A percentile compares a stretch with the other conserved stretches of the same genome.
Conservation (phyloP, 2,888 invertebrate species). For the Lagria hirta region DNA sequence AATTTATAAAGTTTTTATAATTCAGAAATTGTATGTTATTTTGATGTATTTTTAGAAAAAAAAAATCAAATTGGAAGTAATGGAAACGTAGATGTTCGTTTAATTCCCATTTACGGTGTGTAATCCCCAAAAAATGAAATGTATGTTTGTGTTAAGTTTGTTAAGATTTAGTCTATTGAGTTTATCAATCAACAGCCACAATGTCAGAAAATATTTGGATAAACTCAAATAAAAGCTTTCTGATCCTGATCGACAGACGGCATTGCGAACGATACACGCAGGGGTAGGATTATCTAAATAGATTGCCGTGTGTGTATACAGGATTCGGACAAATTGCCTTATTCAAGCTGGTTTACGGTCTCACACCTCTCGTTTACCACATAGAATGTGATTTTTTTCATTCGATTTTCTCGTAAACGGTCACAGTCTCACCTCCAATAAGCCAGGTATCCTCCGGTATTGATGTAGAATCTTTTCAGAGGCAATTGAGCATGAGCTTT, state of each 20-base stretch:
- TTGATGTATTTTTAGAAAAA: too few species aligned
- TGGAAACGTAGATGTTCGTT: too few species aligned
- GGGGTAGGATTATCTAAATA: constrained; percentile 40
- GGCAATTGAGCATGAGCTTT: constrained; percentile 52
- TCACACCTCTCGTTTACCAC: constrained; percentile 42
- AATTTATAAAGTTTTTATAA: too few species aligned
- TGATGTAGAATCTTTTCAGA: constrained; percentile 41
- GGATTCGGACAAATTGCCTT: constrained; percentile 47
- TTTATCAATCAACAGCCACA: constrained; percentile 35
- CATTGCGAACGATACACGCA: constrained; percentile 29
- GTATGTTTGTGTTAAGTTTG: constrained; percentile 33
- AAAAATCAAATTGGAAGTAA: too few species aligned
- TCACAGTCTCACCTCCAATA: constrained; percentile 32
- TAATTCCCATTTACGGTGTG: constrained; percentile 23
- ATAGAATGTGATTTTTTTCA: constrained; percentile 17
- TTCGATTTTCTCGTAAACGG: constrained; percentile 4
- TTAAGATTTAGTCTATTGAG: constrained; percentile 32
- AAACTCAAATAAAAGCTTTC: constrained; percentile 35
- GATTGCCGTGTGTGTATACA: constrained; percentile 34
- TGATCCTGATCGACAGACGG: constrained; percentile 41
- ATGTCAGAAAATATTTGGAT: constrained; percentile 42
- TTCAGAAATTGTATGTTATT: too few species aligned
- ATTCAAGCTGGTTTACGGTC: constrained; percentile 45
- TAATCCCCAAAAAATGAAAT: constrained; percentile 15
- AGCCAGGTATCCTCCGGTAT: constrained; percentile 33